Base-by-base conservation (phyloP, 1,140 invertebrate species). In the Globodera ellingtonae region DNA sequence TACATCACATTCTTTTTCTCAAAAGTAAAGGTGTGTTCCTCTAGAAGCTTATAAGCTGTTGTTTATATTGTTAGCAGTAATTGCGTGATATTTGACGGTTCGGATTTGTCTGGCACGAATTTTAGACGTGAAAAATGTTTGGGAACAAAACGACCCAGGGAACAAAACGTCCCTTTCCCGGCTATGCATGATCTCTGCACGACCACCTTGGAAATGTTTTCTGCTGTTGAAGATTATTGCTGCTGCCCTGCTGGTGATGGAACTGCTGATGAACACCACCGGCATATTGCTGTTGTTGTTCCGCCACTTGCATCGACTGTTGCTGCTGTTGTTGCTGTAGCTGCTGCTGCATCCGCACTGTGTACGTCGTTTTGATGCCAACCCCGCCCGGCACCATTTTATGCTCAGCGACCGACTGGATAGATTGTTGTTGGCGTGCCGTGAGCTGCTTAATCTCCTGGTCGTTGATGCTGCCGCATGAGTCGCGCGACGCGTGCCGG, bases 401-500 rank as follows among this genome's bases (percentile, higher is more conserved):
- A 0, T 35, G 35, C 35, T 35, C 35, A 35, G 24, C 52, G 5
- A 46, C 70, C 59, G 24, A 47, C 18, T 79, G 48, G 8, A 24
- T 46, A 47, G 9, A 10, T 24, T 67, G 65, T 66, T 65, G 75
- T 48, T 24, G 48, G 15, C 24, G 50, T 50, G 48, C 71, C 9
- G 71, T 79, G 21, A 75, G 18, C 56, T 73, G 78, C 50, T 75
- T 75, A 35, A 79, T 73, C 72, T 75, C 78, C 69, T 62, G 70
- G 7, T 79, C 80, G 66, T 81, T 81, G 3, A 81, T 50, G 74
- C 80, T 81, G 59, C 80, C 79, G 7, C 50, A 73, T 48, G 74
- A 79, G 46, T 81, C 80, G 10, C 59, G 78, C 71, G 80, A 81
- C 21, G 65, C 80, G 74, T 81, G 80, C 48, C 80, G 18, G 46